Evolutionary conservation across 1,140 invertebrate species (phyloP), one percentile per base, ranked within the genome.

Genomic region (Ceratitis capitata): DNA sequence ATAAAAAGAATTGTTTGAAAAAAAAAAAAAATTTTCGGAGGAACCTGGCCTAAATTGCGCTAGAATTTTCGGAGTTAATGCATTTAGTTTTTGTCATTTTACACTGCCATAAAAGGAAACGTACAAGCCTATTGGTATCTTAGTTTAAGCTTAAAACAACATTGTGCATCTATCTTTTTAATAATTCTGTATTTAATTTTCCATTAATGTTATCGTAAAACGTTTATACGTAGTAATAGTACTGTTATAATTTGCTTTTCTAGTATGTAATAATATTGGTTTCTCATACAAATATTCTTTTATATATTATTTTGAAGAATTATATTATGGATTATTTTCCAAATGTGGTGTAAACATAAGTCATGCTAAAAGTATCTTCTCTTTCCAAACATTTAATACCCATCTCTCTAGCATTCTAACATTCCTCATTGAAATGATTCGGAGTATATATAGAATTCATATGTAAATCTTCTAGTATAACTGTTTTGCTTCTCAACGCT

Each of bases 211-310:
- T 69, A 69, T 39, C 61, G 32, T 69, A 39, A 69, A 69, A 39
- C 64, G 64, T 32, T 69, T 69, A 69, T 69, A 69, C 5, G 64
- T 69, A 69, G 35, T 39, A 69, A 39, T 69, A 69, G 35, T 39
- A 69, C 26, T 69, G 35, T 26, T 61, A 69, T 69, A 39, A 39
- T 39, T 56, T 69, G 7, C 19, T 69, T n/a, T n/a, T n/a, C n/a
- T n/a, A n/a, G n/a, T n/a, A n/a, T n/a, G n/a, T 35, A 39, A 69
- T 69, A 69, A 39, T 39, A 39, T 39, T 69, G 29, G 7, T 69
- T 69, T 39, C 64, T 69, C 64, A 69, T 69, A 69, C 64, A 69
- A 69, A 69, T 69, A 69, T 39, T 69, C 16, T 69, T 69, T 69
- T 39, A 19, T n/a, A 69, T 35, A 19, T 69, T 39, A 26, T 39